Evolutionary conservation across 23 tunicate species (phyloP).

Genomic region (Botrylloides violaceus): DNA sequence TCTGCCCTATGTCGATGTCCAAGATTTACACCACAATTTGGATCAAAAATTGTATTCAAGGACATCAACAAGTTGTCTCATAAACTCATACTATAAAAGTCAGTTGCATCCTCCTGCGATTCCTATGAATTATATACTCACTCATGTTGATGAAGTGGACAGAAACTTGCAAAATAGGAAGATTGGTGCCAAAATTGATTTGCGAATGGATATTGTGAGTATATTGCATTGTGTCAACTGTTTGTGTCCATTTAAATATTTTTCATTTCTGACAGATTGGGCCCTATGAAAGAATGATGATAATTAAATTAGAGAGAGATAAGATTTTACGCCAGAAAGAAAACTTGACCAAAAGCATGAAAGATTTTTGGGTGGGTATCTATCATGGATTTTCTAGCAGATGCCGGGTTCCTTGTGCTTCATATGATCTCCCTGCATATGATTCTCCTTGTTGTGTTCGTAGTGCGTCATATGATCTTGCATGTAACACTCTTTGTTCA

Average conservation of each 20-base stretch:
- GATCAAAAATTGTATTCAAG: neutral
- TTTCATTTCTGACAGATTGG: neutral
- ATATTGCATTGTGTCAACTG: conserved; percentile 7
- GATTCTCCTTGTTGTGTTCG: neutral
- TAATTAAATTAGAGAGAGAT: neutral
- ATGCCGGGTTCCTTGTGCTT: no score
- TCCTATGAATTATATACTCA: conserved; percentile 30
- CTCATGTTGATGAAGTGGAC: conserved; percentile 33
- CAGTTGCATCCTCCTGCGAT: conserved; percentile 38
- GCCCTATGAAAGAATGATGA: neutral
- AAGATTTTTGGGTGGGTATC: conserved; percentile 19
- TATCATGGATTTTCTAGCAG: no score
- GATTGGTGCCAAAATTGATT: conserved; percentile 13
- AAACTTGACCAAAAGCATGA: neutral
- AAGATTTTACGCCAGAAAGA: neutral
- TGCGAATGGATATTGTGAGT: conserved; percentile 37
- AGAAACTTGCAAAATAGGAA: conserved; percentile 37
- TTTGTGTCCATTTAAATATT: conserved; percentile 16
- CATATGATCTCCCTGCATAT: no score
- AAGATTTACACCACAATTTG: neutral
- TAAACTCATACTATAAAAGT: conserved; percentile 9
- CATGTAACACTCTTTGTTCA: neutral
- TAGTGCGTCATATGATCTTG: neutral
- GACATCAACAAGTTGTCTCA: conserved; percentile 17
- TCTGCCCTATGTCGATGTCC: conserved; percentile 13